Evolutionary conservation across 1,140 invertebrate species (phyloP), one percentile per base, ranked within the genome.

Genomic region (Ctenoplectra terminalis): DNA sequence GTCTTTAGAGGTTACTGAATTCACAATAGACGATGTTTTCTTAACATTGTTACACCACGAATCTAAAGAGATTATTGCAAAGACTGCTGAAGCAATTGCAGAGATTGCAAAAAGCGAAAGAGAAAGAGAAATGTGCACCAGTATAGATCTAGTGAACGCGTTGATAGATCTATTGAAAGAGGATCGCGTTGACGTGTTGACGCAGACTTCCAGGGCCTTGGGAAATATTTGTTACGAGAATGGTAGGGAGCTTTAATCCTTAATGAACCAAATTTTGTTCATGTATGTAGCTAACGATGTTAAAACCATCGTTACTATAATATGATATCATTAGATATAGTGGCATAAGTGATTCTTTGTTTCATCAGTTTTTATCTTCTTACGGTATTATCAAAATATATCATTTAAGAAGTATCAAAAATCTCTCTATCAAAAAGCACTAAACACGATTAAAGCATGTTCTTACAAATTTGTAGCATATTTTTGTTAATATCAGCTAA

Each of bases 171-270:
- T 96, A 80, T 88, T 96, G 31, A 88, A 94, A 29, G 82, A 88
- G 8, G 85, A 93, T 17, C 94, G 94, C 73, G 90, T 95, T 77
- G 94, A 96, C 72, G 86, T 96, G 37, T 89, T 95, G 34, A 96
- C 95, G 77, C 97, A 98, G 90, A 95, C 95, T 29, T 97, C 96
- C 83, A 94, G 98, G 88, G 97, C 97, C 9, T 92, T 98, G 31
- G 97, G 97, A 61, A 98, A 98, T 92, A 96, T 98, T 86, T 98
- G 97, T 88, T 98, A 96, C 92, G 96, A 98, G 89, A 98, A 98
- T 94, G 96, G 97, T 95, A 80, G 77, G 77, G 48, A 78, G 54
- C 66, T 78, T 78, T 71, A 71, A 80, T 73, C 48, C 58, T 58
- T 80, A 80, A 80, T 46, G 70, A 73, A 8, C 48, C 56, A 71